These are phyloP conservation scores for Agrypnia vestita DNA, from an alignment of 1,140 invertebrate genomes.

Conservation along the genomic window DNA sequence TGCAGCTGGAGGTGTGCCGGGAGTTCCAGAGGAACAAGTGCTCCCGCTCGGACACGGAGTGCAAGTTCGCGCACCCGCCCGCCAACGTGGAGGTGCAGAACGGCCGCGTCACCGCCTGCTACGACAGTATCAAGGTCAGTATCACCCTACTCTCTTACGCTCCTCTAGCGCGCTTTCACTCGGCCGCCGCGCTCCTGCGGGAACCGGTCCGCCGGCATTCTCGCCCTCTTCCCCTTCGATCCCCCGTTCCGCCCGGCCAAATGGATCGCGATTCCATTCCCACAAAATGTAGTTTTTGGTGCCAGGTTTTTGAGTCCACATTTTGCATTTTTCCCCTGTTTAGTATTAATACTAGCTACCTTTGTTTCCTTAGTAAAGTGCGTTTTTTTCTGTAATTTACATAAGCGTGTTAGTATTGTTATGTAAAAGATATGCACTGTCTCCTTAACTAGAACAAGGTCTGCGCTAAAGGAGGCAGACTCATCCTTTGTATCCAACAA, in stretches of 20 bases:
- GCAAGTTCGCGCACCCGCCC: conserved; percentile 99
- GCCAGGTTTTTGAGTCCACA: too few species aligned
- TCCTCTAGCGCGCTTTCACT: not conserved
- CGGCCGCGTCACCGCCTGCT: conserved; percentile 99
- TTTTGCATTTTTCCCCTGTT: too few species aligned
- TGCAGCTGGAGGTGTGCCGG: conserved; percentile 99
- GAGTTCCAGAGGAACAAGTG: conserved; percentile 99
- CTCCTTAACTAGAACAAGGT: too few species aligned
- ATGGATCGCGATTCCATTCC: too few species aligned
- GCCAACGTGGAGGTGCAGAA: conserved; percentile 99
- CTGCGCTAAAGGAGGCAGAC: too few species aligned
- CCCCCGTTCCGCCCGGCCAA: not conserved
- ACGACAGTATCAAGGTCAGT: conserved; percentile 99
- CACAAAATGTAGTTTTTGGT: too few species aligned
- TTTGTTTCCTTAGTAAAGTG: too few species aligned
- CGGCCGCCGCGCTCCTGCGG: conserved; percentile 1
- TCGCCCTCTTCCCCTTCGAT: not conserved
- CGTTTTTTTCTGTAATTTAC: too few species aligned
- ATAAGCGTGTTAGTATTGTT: too few species aligned
- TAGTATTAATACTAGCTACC: too few species aligned
- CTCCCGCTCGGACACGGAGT: conserved; percentile 97
- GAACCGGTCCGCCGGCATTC: conserved; percentile 22
- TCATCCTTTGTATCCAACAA: too few species aligned
- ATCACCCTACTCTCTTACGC: conserved; percentile 11
- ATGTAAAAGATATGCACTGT: too few species aligned